phyloP scores from a whole-genome alignment of 2,797 vertebrate species.

The Falco rusticolus region DNA sequence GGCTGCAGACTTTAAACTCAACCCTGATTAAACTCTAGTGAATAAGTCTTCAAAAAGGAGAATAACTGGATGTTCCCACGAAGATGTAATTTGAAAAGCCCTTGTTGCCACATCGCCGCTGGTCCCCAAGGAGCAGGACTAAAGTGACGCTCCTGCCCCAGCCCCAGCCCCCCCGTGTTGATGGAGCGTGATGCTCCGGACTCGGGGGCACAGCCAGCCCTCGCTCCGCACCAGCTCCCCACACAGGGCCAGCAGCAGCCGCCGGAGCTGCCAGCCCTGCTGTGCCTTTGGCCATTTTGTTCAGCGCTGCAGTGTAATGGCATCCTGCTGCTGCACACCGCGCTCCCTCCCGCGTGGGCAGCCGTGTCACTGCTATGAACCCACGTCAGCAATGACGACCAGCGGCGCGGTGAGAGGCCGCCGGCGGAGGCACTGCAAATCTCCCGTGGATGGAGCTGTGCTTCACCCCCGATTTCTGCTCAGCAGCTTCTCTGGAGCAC shows the following conservation, averaged over 20 bases:
- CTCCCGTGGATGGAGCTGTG: background rate
- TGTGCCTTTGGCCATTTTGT: fast-evolving
- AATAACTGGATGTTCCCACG: background rate
- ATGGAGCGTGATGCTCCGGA: background rate
- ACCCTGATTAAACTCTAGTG: background rate
- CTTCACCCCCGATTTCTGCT: background rate
- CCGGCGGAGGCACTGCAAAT: background rate
- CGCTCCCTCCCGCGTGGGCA: background rate
- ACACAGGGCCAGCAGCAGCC: background rate
- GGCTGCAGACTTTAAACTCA: fast-evolving
- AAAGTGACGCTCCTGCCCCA: background rate
- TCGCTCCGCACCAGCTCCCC: background rate
- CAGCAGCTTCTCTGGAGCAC: background rate
- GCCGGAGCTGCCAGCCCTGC: background rate
- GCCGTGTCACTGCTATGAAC: fast-evolving
- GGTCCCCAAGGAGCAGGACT: background rate
- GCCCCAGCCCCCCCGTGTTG: fast-evolving
- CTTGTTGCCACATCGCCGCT: background rate
- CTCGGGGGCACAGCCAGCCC: background rate
- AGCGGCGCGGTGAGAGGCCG: fast-evolving
- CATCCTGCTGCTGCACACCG: fast-evolving
- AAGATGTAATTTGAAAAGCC: background rate
- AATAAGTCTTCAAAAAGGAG: background rate
- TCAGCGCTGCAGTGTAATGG: fast-evolving
- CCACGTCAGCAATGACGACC: background rate